These are phyloP conservation scores for Drosophila sturtevanti DNA, from an alignment of 1,140 invertebrate genomes.

Conservation along the genomic window DNA sequence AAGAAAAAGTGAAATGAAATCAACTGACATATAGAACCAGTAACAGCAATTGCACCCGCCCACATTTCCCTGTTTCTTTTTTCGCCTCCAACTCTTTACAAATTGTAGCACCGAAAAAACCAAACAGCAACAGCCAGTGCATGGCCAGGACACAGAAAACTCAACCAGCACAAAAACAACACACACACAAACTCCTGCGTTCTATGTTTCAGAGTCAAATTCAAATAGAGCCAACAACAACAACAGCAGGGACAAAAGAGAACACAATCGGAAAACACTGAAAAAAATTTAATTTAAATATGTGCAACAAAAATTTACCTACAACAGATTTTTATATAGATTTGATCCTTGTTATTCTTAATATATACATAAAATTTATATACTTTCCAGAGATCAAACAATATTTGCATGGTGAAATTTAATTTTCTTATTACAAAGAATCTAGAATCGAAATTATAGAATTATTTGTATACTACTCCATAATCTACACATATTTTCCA, in stretches of 20 bases:
- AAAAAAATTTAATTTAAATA: neutral
- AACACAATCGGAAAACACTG: conserved; percentile 28
- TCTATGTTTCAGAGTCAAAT: conserved; percentile 68
- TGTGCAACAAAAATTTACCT: too few relatives aligned
- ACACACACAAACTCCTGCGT: conserved; percentile 35
- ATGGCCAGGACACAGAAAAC: conserved; percentile 66
- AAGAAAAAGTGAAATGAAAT: conserved; percentile 77
- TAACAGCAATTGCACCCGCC: conserved; percentile 12
- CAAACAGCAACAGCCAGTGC: conserved; percentile 63
- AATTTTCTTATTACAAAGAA: too few relatives aligned
- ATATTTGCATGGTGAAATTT: too few relatives aligned
- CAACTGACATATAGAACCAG: conserved; percentile 73
- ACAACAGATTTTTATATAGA: too few relatives aligned
- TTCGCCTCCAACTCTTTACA: conserved; percentile 44
- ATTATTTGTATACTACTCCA: too few relatives aligned
- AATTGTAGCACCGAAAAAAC: conserved; percentile 68
- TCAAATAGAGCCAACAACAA: conserved; percentile 49
- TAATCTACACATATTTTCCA: too few relatives aligned
- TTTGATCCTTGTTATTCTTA: too few relatives aligned
- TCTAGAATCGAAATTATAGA: too few relatives aligned
- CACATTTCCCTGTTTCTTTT: neutral
- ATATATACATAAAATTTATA: too few relatives aligned
- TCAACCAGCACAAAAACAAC: conserved; percentile 41
- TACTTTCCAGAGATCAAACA: too few relatives aligned
- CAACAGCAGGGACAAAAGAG: conserved; percentile 46